Evolutionary conservation across 2,797 vertebrate genomes (phyloP).

Genomic region (Sebastes minor): DNA sequence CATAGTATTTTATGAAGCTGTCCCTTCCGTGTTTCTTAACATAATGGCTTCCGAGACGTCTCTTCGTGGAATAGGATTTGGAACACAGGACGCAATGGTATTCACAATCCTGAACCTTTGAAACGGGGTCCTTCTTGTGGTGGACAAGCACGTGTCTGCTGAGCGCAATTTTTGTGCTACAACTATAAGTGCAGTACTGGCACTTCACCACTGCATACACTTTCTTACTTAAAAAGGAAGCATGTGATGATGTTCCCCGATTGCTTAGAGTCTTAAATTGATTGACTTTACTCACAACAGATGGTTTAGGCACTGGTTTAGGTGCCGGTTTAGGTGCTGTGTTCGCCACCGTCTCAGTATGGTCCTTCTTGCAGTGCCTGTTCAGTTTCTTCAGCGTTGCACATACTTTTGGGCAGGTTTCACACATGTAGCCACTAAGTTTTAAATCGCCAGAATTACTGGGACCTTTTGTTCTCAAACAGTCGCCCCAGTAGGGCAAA

Average conservation of each 20-base stretch:
- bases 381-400: conserved; percentile 84
- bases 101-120: conserved; percentile 78
- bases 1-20: conserved; percentile 85
- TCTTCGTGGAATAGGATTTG: conserved; percentile 81
- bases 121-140: conserved; percentile 81
- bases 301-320: conserved; percentile 63
- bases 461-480: conserved; percentile 75
- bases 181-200: conserved; percentile 85
- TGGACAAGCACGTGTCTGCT: conserved; percentile 83
- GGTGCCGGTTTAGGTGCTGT: conserved; percentile 26
- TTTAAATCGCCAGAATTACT: conserved; percentile 64
- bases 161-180: conserved; percentile 84
- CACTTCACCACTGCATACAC: conserved; percentile 82
- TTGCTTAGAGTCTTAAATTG: conserved; percentile 46
- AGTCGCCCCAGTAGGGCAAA: conserved; percentile 70
- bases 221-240: conserved; percentile 79
- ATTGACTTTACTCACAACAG: conserved; percentile 65
- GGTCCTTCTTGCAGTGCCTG: conserved; percentile 84
- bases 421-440: conserved; percentile 87
- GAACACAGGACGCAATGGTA: conserved; percentile 88
- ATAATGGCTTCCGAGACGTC: conserved; percentile 87
- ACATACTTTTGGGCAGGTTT: conserved; percentile 85
- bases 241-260: conserved; percentile 30
- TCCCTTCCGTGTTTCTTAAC: conserved; percentile 87
- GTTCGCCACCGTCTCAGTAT: conserved; percentile 68